These are phyloP conservation scores for Pelecanoides urinatrix DNA, from an alignment of 2,113 vertebrate species.

Conservation along the genomic window DNA sequence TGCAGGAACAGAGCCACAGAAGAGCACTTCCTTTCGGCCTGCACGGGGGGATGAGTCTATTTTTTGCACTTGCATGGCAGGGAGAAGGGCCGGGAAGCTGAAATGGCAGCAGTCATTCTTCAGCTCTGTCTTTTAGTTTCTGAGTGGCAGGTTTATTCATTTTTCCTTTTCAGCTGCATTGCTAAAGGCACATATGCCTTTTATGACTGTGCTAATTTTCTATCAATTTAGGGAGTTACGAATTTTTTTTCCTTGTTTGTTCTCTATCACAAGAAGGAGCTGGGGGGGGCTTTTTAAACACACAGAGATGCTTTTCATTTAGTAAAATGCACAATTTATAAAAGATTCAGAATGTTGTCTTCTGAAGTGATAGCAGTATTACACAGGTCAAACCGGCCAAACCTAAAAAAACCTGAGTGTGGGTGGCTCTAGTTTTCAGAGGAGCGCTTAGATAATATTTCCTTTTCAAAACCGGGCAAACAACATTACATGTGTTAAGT, in stretches of 20 bases:
- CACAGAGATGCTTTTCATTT: conserved; percentile 47
- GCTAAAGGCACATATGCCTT: conserved; percentile 36
- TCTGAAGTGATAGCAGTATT: background rate
- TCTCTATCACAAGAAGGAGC: conserved; percentile 16
- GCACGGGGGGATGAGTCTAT: background rate
- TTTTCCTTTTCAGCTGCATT: conserved; percentile 24
- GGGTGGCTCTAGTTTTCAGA: background rate
- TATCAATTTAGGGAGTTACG: conserved; percentile 61
- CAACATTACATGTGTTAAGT: background rate
- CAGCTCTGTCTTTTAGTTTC: conserved; percentile 20
- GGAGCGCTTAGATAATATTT: background rate
- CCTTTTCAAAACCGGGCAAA: conserved; percentile 24
- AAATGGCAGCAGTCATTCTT: background rate
- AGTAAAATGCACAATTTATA: background rate
- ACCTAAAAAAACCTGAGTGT: background rate
- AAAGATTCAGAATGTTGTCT: background rate
- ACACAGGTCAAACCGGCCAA: background rate
- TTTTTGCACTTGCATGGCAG: background rate
- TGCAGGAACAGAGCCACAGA: background rate
- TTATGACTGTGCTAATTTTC: conserved; percentile 69
- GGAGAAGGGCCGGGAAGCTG: background rate
- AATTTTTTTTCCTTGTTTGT: conserved; percentile 37
- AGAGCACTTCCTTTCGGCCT: background rate
- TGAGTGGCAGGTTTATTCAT: conserved; percentile 5
- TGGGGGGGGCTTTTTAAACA: background rate